A percentile compares a stretch with the other conserved stretches of the same genome.
Conservation (phyloP, 2,888 invertebrate species). For the Tetrapedia diversipes region DNA sequence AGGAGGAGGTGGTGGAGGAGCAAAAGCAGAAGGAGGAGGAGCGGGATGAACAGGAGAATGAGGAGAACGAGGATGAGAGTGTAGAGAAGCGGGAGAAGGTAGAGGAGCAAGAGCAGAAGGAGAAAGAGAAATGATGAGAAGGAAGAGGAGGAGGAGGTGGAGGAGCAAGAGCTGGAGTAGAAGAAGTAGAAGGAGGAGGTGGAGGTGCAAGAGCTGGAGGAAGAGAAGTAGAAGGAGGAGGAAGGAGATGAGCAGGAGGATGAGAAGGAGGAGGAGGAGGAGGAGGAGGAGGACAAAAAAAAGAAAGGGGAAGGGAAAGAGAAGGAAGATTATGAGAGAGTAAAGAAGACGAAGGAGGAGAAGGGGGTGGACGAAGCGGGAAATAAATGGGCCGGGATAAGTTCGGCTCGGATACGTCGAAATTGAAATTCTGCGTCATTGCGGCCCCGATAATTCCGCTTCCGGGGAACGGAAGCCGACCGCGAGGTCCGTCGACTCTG, state of each 20-base stretch:
- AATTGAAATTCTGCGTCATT: slow-evolving; percentile 52
- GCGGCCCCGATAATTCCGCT: slow-evolving; percentile 49
- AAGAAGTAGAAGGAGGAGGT: background rate
- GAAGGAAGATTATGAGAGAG: no score
- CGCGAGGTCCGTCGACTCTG: no score
- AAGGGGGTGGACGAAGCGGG: background rate
- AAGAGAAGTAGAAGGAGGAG: background rate
- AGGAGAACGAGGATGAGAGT: no score
- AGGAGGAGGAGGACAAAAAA: no score
- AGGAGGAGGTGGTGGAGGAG: no score
- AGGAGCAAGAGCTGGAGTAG: fast-evolving
- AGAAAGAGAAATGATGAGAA: no score
- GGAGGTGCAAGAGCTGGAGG: no score
- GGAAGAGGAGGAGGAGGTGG: background rate
- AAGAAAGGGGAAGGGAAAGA: background rate
- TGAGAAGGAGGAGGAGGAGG: background rate
- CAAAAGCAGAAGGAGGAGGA: background rate
- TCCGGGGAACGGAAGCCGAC: slow-evolving; percentile 31
- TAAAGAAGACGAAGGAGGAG: background rate
- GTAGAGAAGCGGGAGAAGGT: background rate
- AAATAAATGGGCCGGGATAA: slow-evolving; percentile 36
- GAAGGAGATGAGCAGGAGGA: no score
- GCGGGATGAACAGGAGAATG: background rate
- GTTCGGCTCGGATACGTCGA: slow-evolving; percentile 38
- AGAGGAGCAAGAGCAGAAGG: no score